These are phyloP conservation scores for Dynastes maya DNA, from an alignment of 2,888 invertebrate species.

Conservation along the genomic window DNA sequence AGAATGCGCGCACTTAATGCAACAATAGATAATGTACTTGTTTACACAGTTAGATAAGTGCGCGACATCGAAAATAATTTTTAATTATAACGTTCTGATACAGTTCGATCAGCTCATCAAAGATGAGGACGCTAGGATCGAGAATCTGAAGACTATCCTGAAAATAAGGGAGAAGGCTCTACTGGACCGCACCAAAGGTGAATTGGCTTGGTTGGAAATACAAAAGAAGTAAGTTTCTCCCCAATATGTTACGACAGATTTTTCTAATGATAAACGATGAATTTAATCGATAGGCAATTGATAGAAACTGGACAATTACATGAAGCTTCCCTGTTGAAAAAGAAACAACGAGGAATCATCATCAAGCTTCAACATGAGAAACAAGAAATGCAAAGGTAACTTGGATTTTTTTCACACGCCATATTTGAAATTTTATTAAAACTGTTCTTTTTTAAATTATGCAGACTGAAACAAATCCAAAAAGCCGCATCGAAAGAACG, in stretches of 20 bases:
- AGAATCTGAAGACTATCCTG: conserved; percentile 78
- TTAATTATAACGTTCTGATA: conserved; percentile 52
- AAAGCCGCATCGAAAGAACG: conserved; percentile 73
- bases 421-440: background rate
- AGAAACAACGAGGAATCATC: conserved; percentile 79
- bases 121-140: conserved; percentile 79
- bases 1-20: conserved; percentile 9
- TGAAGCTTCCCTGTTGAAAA: conserved; percentile 76
- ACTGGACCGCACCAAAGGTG: conserved; percentile 78
- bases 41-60: conserved; percentile 39
- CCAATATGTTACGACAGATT: background rate
- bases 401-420: background rate
- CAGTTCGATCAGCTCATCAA: conserved; percentile 77
- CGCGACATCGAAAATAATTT: conserved; percentile 24
- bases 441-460: conserved; percentile 37
- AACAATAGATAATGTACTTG: conserved; percentile 43
- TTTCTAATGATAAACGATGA: background rate
- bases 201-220: conserved; percentile 78
- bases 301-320: conserved; percentile 74
- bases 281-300: conserved; percentile 67
- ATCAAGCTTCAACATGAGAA: conserved; percentile 79
- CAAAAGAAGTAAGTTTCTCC: conserved; percentile 73
- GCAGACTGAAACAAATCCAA: conserved; percentile 73
- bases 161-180: conserved; percentile 79
- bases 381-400: conserved; percentile 78